A percentile compares a stretch with the other conserved stretches of the same genome.
Evolutionary conservation across 2,888 invertebrate species (phyloP).

Genomic region (Creontiades dilutus): DNA sequence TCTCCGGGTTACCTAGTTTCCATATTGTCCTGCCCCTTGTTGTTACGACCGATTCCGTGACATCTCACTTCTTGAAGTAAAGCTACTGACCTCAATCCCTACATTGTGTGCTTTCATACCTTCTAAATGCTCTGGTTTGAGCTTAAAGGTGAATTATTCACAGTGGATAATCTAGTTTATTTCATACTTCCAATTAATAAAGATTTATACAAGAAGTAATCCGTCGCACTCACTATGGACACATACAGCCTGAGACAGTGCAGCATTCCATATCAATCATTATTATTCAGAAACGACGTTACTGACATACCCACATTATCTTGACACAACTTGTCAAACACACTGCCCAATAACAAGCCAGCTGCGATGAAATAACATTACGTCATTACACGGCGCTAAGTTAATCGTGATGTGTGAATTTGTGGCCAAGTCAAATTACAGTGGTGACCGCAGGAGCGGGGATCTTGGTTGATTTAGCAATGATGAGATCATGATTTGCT

Average conservation of each 20-base stretch:
- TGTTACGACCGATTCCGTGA: conserved; percentile 38
- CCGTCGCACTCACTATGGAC: no score
- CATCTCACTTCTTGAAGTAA: conserved; percentile 47
- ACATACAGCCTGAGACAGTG: no score
- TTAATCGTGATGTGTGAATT: neutral
- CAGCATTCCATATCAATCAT: no score
- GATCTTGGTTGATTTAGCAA: neutral
- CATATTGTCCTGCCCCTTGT: conserved; percentile 33
- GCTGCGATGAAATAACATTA: no score
- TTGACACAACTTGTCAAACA: no score
- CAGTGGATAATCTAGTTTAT: no score
- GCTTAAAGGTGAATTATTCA: no score
- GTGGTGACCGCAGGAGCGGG: neutral
- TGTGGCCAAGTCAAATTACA: neutral
- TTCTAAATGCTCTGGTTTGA: neutral
- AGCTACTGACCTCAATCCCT: conserved; percentile 43
- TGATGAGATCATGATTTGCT: neutral
- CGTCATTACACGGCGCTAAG: neutral
- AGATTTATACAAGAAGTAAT: no score
- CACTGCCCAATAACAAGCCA: no score
- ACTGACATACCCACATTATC: no score
- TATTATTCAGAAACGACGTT: no score
- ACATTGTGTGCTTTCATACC: neutral
- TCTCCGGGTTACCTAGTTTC: conserved; percentile 49
- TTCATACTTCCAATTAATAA: neutral